Evolutionary conservation across 1,140 invertebrate genomes (phyloP), one percentile per base, ranked within the genome.

Genomic region (Drosophila sulfurigaster): DNA sequence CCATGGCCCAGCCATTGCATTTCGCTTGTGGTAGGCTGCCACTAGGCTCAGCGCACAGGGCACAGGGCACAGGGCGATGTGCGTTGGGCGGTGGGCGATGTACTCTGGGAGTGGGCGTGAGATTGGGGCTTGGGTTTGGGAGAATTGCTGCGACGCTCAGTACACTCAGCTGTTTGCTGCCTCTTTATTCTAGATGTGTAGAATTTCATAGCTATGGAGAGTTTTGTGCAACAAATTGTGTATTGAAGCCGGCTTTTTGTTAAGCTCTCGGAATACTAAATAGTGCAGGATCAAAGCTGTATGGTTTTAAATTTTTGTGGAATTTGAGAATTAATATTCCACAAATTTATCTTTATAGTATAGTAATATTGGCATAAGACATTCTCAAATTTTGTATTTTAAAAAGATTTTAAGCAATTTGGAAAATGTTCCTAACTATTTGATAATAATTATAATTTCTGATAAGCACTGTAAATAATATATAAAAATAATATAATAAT

Each of bases 21-120:
- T 91, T 81, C 32, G 76, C 74, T 91, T 91, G 88, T 75, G 88
- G 88, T 91, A 91, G 88, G 41, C 48, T 52, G 63, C 35, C 35
- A 10, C 35, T 8, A 10, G 35, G 35, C 35, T 32, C 30, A 30
- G 30, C 16, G 28, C 16, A 46, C 30, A 49, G 5, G 16, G 41
- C 20, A 25, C 16, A 30, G 30, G 28, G 28, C n/a, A 46, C 30
- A 49, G 11, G 32, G 41, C 63, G 43, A 11, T 30, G 0, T 2
- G 15, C 41, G 51, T n/a, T 38, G 43, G 20, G 20, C 63, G 43
- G 13, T 30, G 0, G 4, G 15, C 41, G 51, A 13, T 38, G 43
- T 5, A 11, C 7, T 28, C 52, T 62, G 59, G 51, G 28, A 11
- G 38, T 43, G 54, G 52, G 32, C 45, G 32, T 10, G 32, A 25